Percentiles rank a stretch among this genome's conserved stretches.
phyloP scores from a whole-genome alignment of 2,888 invertebrate genomes.

The Ptilodon capucinus region DNA sequence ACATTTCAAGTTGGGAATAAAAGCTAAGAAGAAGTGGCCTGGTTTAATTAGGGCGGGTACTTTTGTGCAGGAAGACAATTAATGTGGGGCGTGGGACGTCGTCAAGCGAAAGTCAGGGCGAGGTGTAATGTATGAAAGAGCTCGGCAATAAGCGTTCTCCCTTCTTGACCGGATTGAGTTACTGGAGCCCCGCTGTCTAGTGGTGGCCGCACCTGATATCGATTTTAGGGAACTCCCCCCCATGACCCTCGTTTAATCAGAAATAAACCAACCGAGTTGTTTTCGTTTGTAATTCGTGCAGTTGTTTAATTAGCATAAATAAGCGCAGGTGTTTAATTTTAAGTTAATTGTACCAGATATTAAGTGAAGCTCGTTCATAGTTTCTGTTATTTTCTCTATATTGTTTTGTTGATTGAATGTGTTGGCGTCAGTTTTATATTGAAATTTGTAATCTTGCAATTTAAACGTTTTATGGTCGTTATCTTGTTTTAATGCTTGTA shows the following conservation, averaged over 20 bases:
- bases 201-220: conserved; percentile 42
- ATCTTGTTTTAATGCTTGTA: too few species aligned
- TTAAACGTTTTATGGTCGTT: too few species aligned
- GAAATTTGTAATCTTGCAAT: too few species aligned
- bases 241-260: conserved; percentile 31
- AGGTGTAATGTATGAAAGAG: conserved; percentile 63
- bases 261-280: conserved; percentile 28
- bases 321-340: conserved; percentile 21
- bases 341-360: conserved; percentile 24
- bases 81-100: conserved; percentile 50
- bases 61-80: conserved; percentile 57
- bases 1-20: conserved; percentile 52
- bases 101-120: conserved; percentile 57
- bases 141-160: conserved; percentile 56
- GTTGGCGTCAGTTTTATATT: not conserved
- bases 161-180: conserved; percentile 66
- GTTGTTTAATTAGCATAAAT: conserved; percentile 27
- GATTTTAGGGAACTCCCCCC: conserved; percentile 29
- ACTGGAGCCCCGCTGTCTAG: conserved; percentile 68
- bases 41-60: conserved; percentile 64
- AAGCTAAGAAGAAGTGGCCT: conserved; percentile 54
- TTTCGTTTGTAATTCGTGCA: conserved; percentile 22
- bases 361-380: conserved; percentile 8
- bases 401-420: conserved; percentile 7
- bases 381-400: conserved; percentile 12